Conservation (phyloP, 2,888 invertebrate species). For the Ichneumoninae sp. region DNA sequence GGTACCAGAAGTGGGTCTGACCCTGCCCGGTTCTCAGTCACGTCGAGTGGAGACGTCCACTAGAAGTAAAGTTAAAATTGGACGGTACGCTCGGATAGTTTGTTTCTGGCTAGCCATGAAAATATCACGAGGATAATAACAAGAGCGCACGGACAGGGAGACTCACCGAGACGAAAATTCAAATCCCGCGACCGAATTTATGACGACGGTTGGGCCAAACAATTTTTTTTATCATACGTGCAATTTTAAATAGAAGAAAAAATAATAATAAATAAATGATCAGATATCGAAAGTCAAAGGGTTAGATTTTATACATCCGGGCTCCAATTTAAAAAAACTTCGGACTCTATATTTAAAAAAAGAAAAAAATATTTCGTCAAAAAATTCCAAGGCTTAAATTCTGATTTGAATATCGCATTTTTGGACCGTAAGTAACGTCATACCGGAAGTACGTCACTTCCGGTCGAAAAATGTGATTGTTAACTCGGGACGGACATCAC, state of each 20-base stretch:
- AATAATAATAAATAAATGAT: not conserved
- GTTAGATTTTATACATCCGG: not conserved
- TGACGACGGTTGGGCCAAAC: not conserved
- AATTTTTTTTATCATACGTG: not conserved
- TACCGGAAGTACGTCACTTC: too few relatives aligned
- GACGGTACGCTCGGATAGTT: constrained; percentile 37
- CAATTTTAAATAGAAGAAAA: not conserved
- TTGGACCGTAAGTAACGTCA: too few relatives aligned
- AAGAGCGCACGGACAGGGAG: not conserved
- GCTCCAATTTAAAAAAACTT: too few relatives aligned
- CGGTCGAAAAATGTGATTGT: too few relatives aligned
- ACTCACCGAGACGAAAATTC: not conserved
- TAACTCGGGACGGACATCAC: not conserved
- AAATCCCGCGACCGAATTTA: not conserved
- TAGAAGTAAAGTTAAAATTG: constrained; percentile 55
- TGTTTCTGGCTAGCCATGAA: constrained; percentile 27
- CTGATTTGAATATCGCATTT: too few relatives aligned
- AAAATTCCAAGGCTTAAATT: too few relatives aligned
- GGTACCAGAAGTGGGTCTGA: not conserved
- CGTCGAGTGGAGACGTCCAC: constrained; percentile 18
- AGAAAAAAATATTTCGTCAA: too few relatives aligned
- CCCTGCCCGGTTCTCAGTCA: constrained; percentile 24
- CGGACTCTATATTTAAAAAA: too few relatives aligned
- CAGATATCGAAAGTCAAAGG: not conserved
- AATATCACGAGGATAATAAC: constrained; percentile 30